Conservation (phyloP, 2,797 vertebrate species). For the Spinus pinus region DNA sequence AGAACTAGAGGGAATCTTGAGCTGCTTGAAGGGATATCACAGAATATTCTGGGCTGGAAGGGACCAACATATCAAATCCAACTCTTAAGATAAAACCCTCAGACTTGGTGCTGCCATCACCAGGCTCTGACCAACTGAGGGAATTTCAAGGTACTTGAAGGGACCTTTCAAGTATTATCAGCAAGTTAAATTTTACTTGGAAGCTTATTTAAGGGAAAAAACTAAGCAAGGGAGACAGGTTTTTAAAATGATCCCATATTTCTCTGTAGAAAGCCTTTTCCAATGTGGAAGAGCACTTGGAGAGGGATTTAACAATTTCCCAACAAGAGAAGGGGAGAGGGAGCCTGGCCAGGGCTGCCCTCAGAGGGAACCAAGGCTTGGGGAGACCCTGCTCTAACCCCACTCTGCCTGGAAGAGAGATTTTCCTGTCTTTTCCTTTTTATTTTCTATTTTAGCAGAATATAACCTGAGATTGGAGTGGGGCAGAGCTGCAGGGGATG, state of each 20-base stretch:
- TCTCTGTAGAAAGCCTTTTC: background rate
- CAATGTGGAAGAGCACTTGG: background rate
- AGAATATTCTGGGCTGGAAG: background rate
- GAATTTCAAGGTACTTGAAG: background rate
- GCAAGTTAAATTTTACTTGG: background rate
- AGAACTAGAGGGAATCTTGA: background rate
- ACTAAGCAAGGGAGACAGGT: rapidly evolving
- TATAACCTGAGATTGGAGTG: background rate
- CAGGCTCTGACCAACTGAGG: rapidly evolving
- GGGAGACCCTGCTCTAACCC: background rate
- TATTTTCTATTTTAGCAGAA: background rate
- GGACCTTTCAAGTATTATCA: background rate
- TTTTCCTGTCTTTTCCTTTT: background rate
- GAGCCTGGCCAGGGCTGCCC: background rate
- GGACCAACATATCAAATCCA: background rate
- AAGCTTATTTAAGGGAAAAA: background rate
- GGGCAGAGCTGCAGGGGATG: background rate
- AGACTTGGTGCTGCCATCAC: background rate
- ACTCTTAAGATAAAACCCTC: background rate
- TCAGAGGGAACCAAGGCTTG: background rate
- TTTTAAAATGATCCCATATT: background rate
- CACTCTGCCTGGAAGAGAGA: background rate
- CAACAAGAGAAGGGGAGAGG: rapidly evolving
- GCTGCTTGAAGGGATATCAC: background rate
- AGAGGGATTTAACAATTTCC: background rate